Evolutionary conservation across 2,888 invertebrate species (phyloP).

Genomic region (Tortrix viridana): DNA sequence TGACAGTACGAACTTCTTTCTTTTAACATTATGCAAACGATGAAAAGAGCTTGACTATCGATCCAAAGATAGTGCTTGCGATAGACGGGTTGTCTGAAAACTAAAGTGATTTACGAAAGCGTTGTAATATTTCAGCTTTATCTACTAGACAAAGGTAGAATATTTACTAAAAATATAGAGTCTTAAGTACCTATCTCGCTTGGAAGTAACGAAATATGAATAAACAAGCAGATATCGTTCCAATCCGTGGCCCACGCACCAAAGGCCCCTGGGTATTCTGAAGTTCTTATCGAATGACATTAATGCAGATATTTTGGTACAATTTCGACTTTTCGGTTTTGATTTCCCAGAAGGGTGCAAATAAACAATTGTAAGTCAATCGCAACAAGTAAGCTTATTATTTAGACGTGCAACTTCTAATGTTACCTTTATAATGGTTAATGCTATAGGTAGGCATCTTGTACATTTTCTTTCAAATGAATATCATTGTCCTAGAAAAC

Average conservation of each 20-base stretch:
- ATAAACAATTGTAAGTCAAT: background rate
- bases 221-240: conserved; percentile 21
- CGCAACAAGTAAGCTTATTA: no score
- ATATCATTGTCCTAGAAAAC: no score
- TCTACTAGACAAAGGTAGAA: background rate
- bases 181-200: background rate
- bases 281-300: conserved; percentile 22
- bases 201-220: conserved; percentile 9
- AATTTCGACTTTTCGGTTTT: conserved; percentile 3
- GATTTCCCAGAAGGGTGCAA: conserved; percentile 15
- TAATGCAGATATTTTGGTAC: conserved; percentile 17
- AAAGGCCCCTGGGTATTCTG: conserved; percentile 12
- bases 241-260: conserved; percentile 23
- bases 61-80: no score
- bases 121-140: conserved; percentile 2
- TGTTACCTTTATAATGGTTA: no score
- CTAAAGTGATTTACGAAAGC: conserved; percentile 6
- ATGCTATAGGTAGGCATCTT: no score
- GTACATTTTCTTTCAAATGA: no score
- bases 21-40: no score
- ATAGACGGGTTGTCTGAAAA: background rate
- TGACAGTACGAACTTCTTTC: no score
- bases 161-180: conserved; percentile 5
- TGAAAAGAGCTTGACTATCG: no score
- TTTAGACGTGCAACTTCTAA: no score